A percentile compares a stretch with the other conserved stretches of the same genome.
Conservation (phyloP, 1,140 invertebrate species). For the Tetraneura akinire region DNA sequence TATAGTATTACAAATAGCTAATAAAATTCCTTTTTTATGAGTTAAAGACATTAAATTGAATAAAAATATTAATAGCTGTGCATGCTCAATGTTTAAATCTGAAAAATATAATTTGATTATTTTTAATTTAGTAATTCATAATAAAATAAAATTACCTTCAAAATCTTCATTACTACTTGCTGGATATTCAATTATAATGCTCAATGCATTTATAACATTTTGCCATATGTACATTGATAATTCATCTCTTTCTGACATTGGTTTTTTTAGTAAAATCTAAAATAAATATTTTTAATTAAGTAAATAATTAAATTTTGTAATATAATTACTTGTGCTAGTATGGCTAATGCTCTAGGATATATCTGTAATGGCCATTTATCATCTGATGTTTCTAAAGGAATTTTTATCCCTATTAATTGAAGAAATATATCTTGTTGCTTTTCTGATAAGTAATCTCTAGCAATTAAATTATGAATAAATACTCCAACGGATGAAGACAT, state of each 20-base stretch:
- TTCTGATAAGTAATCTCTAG: constrained; percentile 69
- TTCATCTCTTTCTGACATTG: constrained; percentile 82
- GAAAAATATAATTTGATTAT: constrained; percentile 56
- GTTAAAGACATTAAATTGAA: constrained; percentile 93
- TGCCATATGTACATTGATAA: constrained; percentile 89
- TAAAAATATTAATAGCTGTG: constrained; percentile 87
- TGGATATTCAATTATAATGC: constrained; percentile 70
- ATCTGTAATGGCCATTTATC: constrained; percentile 78
- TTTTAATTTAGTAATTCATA: background rate
- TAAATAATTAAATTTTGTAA: background rate
- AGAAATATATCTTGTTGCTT: constrained; percentile 73
- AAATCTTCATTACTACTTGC: constrained; percentile 60
- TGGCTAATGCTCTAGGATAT: constrained; percentile 80
- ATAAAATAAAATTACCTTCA: constrained; percentile 31
- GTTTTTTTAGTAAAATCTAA: constrained; percentile 68
- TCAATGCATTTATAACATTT: constrained; percentile 81
- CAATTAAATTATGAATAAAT: constrained; percentile 82
- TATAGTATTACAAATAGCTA: constrained; percentile 73
- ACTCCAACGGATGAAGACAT: constrained; percentile 78
- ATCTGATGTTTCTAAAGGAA: constrained; percentile 61
- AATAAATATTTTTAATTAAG: background rate
- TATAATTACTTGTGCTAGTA: constrained; percentile 69
- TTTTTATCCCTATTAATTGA: constrained; percentile 74
- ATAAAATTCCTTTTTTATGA: constrained; percentile 93
- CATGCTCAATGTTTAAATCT: constrained; percentile 95